Conservation (phyloP, 2,888 invertebrate genomes). For the Tetramorium bicarinatum region DNA sequence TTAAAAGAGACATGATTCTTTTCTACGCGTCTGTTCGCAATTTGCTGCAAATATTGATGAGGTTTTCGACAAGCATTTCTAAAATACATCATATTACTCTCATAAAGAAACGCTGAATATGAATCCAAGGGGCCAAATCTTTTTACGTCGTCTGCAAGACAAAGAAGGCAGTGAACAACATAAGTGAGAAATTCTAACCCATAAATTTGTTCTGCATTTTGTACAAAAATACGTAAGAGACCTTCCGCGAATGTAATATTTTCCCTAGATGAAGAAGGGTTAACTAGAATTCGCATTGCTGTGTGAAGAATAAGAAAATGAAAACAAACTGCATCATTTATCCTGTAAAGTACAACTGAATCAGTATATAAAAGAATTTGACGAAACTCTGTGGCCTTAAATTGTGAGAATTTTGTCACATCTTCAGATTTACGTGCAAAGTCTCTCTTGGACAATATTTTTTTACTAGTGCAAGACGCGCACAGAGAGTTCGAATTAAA, state of each 20-base stretch:
- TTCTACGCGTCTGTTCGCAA: background rate
- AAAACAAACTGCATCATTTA: background rate
- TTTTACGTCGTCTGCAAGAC: background rate
- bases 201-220: constrained; percentile 3
- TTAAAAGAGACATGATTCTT: too few species aligned
- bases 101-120: background rate
- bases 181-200: background rate
- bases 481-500: too few species aligned
- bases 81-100: constrained; percentile 5
- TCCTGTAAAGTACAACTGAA: background rate
- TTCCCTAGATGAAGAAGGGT: background rate
- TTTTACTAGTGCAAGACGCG: background rate
- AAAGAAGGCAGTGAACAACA: background rate
- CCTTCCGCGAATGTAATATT: background rate
- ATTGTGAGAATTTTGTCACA: too few species aligned
- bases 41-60: constrained; percentile 11
- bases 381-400: too few species aligned
- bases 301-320: background rate
- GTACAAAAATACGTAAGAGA: background rate
- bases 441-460: background rate
- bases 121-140: background rate
- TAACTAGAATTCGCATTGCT: background rate
- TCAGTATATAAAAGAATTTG: too few species aligned
- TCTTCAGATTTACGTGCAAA: background rate
- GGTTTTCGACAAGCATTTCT: background rate